Base-by-base conservation (phyloP, 2,113 vertebrate genomes). In the Archocentrus centrarchus region DNA sequence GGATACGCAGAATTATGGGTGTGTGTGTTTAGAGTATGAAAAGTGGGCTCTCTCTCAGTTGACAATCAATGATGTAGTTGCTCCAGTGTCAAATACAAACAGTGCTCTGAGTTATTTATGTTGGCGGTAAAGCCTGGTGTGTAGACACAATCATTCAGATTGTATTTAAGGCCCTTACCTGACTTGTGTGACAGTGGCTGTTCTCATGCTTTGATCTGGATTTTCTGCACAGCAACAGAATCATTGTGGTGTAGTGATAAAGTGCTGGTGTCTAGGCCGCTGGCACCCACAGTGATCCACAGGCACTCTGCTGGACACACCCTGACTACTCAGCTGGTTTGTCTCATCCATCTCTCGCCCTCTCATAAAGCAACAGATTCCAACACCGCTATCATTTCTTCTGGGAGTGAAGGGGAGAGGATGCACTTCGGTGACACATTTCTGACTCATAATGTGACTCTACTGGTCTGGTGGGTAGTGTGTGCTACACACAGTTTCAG, bases 251-350 rank as follows among this genome's bases (percentile, higher is more conserved):
- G 90, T 60, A 4, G 70, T 92, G 92, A 94, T 86, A 30, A 79
- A 94, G 88, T 17, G 2, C 60, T 15, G 24, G 59, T 85, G 92
- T 92, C 89, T 64, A 1, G 60, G 81, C 87, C 84, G 70, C 77
- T 89, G 89, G 90, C 92, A 92, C 82, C 85, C 44, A 80, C 88
- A 79, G 79, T 92, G 93, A 93, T 94, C 88, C 92, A 91, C 88
- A n/a, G 89, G 81, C 89, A 63, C 86, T 91, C 83, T 79, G 86
- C 87, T 77, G 91, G 91, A 92, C 91, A 88, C 88, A 88, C 79
- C 88, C 91, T 84, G 94, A 88, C 92, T 86, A 77, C 90, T 88
- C 66, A 82, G 70, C 88, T 86, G 53, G 6, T 81, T 81, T 22
- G 50, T 20, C 41, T 76, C 86, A 93, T 94, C 91, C 91, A 91